Base-by-base conservation (phyloP, 2,888 invertebrate genomes). In the Rhodophaea formosa region DNA sequence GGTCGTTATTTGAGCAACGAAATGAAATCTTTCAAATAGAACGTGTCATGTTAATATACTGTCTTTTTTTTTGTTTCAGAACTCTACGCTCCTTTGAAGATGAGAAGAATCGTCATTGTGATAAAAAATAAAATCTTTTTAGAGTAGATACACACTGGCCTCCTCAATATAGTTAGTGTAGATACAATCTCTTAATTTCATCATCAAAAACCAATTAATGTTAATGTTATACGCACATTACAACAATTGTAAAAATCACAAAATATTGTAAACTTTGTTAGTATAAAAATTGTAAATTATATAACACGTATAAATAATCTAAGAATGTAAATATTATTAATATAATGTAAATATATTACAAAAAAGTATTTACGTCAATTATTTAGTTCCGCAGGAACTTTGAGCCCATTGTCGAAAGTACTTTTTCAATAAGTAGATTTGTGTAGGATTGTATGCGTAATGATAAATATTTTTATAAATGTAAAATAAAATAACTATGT, bases 391-490 rank as follows among this genome's bases (percentile, higher is more conserved):
- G 61, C 53, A 49, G 65, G 80, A 83, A 80, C 82, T 80, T 74
- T 87, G 89, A 89, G 89, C 89, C 89, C 89, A 72, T 88, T 89
- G 89, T 78, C 74, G 77, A 62, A 80, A 72, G 62, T 79, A 80
- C 86, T 89, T 88, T 88, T 84, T 83, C 59, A 56, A 59, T 60
- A 56, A 58, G 59, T 57, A 63, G 59, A 62, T 57, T 32, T 10
- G 5, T 17, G 39, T 53, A 57, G 54, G 23, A 45, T 57, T 60
- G 46, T 63, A 58, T 60, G 60, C 58, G 57, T 63, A 61, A 46
- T 62, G 59, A 61, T 66, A 62, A 66, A 60, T 75, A 72, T 74
- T 77, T 77, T 74, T 74, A 61, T 70, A 69, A 72, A 58, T 70
- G 61, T 71, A 62, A 51, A 61, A 17, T 71, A 62, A 51, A 61